Evolutionary conservation across 2,888 invertebrate species (phyloP).

Genomic region (Drosophila quinaria): DNA sequence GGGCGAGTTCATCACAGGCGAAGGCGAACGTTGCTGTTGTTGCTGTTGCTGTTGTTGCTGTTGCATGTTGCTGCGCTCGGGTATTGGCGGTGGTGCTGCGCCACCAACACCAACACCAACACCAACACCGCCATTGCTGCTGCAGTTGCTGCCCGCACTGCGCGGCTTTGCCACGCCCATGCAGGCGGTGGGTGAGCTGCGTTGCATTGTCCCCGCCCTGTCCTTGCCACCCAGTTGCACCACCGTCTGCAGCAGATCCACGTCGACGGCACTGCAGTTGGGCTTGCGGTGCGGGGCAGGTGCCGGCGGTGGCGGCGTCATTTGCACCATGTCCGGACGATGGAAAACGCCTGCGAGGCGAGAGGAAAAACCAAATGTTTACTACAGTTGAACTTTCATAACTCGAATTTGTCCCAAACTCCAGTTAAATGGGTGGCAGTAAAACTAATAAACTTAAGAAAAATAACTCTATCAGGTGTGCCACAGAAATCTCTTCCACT

Average conservation of each 20-base stretch:
- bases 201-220: constrained; percentile 50
- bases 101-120: constrained; percentile 14
- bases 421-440: no score
- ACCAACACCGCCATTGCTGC: constrained; percentile 41
- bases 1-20: constrained; percentile 87
- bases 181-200: constrained; percentile 62
- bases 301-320: constrained; percentile 91
- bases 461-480: no score
- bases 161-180: constrained; percentile 39
- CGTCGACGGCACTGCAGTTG: constrained; percentile 68
- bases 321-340: constrained; percentile 85
- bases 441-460: no score
- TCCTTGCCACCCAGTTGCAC: neutral
- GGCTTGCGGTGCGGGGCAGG: constrained; percentile 90
- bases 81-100: constrained; percentile 81
- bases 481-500: no score
- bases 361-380: no score
- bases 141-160: constrained; percentile 59
- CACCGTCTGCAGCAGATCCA: constrained; percentile 58
- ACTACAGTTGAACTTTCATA: no score
- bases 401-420: no score
- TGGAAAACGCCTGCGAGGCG: constrained; percentile 82
- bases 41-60: constrained; percentile 18
- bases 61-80: constrained; percentile 77
- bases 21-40: constrained; percentile 76